Percentiles rank a stretch among this genome's conserved stretches.
phyloP scores from a whole-genome alignment of 23 tunicate species.

The Oikopleura dioica region DNA sequence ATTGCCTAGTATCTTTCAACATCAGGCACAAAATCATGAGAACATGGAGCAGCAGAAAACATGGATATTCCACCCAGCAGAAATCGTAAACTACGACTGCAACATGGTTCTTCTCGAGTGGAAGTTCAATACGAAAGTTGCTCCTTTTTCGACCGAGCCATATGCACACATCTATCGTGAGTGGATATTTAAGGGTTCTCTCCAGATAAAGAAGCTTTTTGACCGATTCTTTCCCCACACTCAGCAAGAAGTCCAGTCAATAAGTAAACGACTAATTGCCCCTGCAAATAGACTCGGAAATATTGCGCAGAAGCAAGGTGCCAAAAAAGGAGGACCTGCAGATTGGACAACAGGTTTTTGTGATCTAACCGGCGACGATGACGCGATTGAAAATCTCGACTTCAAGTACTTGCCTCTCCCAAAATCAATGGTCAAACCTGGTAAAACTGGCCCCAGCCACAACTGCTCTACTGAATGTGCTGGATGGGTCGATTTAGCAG shows the following conservation, averaged over 20 bases:
- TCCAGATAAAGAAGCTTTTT: not conserved
- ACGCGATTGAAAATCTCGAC: not conserved
- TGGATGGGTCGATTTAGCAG: too few relatives aligned
- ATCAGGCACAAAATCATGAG: too few relatives aligned
- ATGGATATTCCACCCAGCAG: not conserved
- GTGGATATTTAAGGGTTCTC: slow-evolving; percentile 1
- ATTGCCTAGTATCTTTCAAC: too few relatives aligned
- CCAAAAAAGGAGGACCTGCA: not conserved
- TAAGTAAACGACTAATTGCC: not conserved
- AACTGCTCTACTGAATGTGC: too few relatives aligned
- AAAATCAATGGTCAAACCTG: too few relatives aligned
- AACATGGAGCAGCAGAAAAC: too few relatives aligned
- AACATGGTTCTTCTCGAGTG: not conserved
- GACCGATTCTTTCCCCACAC: not conserved
- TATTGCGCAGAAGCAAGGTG: not conserved
- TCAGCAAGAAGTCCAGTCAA: not conserved
- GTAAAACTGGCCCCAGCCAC: too few relatives aligned
- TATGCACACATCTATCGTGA: too few relatives aligned
- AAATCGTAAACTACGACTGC: not conserved
- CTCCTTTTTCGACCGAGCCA: not conserved
- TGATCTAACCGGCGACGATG: slow-evolving; percentile 11
- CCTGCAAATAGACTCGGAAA: too few relatives aligned
- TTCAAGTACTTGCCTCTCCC: not conserved
- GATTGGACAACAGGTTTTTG: not conserved
- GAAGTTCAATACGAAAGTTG: not conserved